These are phyloP conservation scores for Amphipoea oculea DNA, from an alignment of 2,888 invertebrate genomes.

Conservation along the genomic window DNA sequence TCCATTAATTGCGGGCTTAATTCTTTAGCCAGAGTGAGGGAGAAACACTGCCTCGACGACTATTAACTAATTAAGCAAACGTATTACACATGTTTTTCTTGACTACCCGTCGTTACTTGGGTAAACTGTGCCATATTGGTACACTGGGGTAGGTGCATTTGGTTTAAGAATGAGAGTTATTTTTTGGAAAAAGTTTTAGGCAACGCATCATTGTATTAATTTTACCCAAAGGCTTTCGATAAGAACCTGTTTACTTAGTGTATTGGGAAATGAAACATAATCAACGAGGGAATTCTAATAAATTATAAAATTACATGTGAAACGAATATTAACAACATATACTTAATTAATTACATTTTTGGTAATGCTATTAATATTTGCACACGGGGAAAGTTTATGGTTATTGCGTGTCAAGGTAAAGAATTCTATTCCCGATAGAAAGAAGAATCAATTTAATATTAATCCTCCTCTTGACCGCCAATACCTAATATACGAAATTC, in stretches of 20 bases:
- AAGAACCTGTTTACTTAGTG: constrained; percentile 2
- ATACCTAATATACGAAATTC: neutral
- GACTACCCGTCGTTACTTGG: constrained; percentile 35
- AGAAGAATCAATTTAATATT: constrained; percentile 6
- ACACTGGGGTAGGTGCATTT: constrained; percentile 5
- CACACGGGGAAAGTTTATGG: constrained; percentile 51
- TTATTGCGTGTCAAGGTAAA: constrained; percentile 58
- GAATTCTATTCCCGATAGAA: constrained; percentile 59
- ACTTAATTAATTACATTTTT: constrained; percentile 40
- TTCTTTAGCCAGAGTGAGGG: constrained; percentile 74
- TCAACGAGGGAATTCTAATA: constrained; percentile 49
- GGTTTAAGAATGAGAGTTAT: neutral
- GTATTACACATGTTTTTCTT: constrained; percentile 60
- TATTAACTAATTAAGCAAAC: constrained; percentile 80
- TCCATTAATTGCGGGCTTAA: constrained; percentile 81
- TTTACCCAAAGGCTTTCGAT: constrained; percentile 17
- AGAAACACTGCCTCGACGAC: constrained; percentile 67
- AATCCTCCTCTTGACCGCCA: neutral
- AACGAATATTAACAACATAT: constrained; percentile 37
- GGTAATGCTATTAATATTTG: constrained; percentile 57
- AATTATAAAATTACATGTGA: constrained; percentile 43
- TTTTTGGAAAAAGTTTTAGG: neutral
- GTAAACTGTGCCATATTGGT: constrained; percentile 32
- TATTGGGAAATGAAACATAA: constrained; percentile 36
- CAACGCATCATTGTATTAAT: neutral